Evolutionary conservation across 1,140 invertebrate species (phyloP).

Genomic region (Gyrodactylus bullatarudis): DNA sequence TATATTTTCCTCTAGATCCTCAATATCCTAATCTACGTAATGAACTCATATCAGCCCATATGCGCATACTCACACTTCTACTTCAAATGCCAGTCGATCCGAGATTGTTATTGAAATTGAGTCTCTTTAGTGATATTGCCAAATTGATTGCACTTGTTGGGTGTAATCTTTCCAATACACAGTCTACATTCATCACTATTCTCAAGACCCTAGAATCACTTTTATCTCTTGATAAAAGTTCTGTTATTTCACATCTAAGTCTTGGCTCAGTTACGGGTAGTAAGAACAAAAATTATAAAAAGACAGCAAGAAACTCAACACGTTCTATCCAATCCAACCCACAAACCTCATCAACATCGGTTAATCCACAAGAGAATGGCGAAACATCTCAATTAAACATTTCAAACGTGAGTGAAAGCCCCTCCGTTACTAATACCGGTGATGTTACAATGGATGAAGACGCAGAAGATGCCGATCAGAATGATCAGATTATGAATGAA

Average conservation of each 20-base stretch:
- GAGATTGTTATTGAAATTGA: background rate
- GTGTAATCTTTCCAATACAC: background rate
- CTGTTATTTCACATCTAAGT: background rate
- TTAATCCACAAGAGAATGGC: background rate
- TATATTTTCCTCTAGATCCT: background rate
- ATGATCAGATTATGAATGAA: background rate
- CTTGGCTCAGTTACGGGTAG: background rate
- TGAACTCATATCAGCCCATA: background rate
- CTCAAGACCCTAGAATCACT: background rate
- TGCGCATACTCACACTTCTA: background rate
- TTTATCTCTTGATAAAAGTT: background rate
- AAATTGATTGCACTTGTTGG: background rate
- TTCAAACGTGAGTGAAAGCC: background rate
- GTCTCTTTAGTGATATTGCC: background rate
- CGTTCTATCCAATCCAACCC: background rate
- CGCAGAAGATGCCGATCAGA: background rate
- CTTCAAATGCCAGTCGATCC: background rate
- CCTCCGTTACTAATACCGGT: background rate
- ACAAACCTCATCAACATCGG: background rate
- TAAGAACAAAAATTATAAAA: no score
- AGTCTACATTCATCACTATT: background rate
- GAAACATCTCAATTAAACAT: background rate
- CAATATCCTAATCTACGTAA: background rate
- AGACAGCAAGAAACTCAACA: background rate
- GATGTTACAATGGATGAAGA: background rate